Evolutionary conservation across 2,888 invertebrate species (phyloP).

Genomic region (Pantelozetes paolii): DNA sequence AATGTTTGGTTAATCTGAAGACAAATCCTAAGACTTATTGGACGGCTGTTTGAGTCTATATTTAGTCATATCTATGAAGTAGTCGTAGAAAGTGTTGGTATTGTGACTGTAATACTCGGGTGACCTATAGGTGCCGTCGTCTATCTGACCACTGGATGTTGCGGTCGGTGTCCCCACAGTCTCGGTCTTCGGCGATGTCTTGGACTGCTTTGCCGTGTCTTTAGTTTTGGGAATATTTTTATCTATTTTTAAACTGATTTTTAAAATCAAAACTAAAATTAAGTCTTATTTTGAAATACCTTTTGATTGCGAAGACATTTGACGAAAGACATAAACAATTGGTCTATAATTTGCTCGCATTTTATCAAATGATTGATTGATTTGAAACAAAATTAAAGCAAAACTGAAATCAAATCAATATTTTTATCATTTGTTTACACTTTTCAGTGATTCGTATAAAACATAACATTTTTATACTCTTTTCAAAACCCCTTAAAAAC

Average conservation of each 20-base stretch:
- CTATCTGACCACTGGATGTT: slow-evolving; percentile 56
- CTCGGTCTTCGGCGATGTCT: background rate
- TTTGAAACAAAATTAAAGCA: background rate
- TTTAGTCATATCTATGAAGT: slow-evolving; percentile 77
- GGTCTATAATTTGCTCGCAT: slow-evolving; percentile 22
- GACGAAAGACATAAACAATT: background rate
- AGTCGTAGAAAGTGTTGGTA: slow-evolving; percentile 70
- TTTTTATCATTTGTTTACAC: too few relatives aligned
- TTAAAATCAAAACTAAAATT: background rate
- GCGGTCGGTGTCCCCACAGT: background rate
- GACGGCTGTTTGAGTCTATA: slow-evolving; percentile 71
- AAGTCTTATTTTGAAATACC: background rate
- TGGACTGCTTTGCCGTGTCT: background rate
- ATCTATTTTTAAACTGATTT: background rate
- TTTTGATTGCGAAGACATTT: slow-evolving; percentile 29
- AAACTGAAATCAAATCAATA: background rate
- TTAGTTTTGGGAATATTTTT: background rate
- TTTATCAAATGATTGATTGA: too few relatives aligned
- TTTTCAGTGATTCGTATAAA: too few relatives aligned
- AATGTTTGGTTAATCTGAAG: background rate
- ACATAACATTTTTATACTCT: too few relatives aligned
- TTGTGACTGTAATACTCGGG: slow-evolving; percentile 82
- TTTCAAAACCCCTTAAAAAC: too few relatives aligned
- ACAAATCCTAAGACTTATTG: slow-evolving; percentile 38
- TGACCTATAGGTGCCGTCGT: slow-evolving; percentile 59